Evolutionary conservation across 2,888 invertebrate species (phyloP).

Genomic region (Eremobia ochroleuca): DNA sequence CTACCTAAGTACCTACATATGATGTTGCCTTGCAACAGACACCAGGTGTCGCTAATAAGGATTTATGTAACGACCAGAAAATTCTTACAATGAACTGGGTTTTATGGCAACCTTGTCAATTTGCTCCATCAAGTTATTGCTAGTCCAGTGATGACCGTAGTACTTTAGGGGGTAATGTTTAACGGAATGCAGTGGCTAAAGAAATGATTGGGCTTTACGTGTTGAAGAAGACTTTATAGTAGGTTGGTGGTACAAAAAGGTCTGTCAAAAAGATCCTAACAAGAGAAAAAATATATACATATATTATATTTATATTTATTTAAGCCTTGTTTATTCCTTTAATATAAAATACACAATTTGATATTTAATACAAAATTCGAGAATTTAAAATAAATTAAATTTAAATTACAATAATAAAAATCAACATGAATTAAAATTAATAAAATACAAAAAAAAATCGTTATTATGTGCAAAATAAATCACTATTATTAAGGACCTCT

Average conservation of each 20-base stretch:
- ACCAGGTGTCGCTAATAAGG: constrained; percentile 60
- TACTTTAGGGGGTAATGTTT: not conserved
- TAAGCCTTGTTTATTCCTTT: too few relatives aligned
- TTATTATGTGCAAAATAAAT: too few relatives aligned
- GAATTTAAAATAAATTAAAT: too few relatives aligned
- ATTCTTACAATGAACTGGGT: constrained; percentile 62
- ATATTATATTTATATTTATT: too few relatives aligned
- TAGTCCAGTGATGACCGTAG: constrained; percentile 5
- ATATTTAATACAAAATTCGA: too few relatives aligned
- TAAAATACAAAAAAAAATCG: too few relatives aligned
- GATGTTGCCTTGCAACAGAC: constrained; percentile 33
- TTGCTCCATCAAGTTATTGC: constrained; percentile 54
- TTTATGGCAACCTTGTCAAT: constrained; percentile 62
- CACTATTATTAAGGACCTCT: too few relatives aligned
- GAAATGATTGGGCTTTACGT: not conserved
- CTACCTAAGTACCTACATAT: constrained; percentile 19
- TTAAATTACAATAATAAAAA: too few relatives aligned
- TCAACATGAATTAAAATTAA: too few relatives aligned
- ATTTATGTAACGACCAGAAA: constrained; percentile 63
- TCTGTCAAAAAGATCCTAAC: not conserved
- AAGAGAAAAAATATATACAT: too few relatives aligned
- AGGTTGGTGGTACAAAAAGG: not conserved
- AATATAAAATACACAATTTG: too few relatives aligned
- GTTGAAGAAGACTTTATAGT: not conserved
- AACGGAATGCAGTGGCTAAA: not conserved